Evolutionary conservation across 2,888 invertebrate genomes (phyloP).

Genomic region (Luffia ferchaultella): DNA sequence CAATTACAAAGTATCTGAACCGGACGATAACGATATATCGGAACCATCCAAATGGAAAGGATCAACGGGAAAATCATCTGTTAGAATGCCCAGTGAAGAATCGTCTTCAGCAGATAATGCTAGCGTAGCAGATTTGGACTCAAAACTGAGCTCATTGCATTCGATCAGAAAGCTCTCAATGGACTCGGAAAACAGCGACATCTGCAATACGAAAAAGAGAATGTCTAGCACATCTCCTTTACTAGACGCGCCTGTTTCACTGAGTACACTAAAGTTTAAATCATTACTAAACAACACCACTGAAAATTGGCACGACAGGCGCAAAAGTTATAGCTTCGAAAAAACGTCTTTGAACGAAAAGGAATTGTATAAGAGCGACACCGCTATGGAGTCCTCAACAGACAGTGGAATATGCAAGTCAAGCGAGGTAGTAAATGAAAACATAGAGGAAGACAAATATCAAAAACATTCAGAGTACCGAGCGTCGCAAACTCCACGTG

Average conservation of each 20-base stretch:
- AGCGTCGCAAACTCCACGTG: conserved; percentile 25
- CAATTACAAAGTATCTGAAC: conserved; percentile 57
- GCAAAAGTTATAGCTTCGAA: conserved; percentile 81
- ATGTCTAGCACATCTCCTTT: conserved; percentile 37
- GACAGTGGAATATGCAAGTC: conserved; percentile 81
- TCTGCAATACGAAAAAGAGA: conserved; percentile 24
- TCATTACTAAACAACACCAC: conserved; percentile 44
- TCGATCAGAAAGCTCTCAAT: conserved; percentile 38
- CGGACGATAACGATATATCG: conserved; percentile 63
- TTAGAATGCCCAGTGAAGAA: conserved; percentile 72
- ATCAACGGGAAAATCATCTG: conserved; percentile 69
- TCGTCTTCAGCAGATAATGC: conserved; percentile 51
- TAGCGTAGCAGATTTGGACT: conserved; percentile 50
- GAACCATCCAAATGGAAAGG: conserved; percentile 72
- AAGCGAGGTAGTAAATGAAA: conserved; percentile 67
- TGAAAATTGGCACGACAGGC: conserved; percentile 76
- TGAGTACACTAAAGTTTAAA: conserved; percentile 53
- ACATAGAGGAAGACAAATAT: conserved; percentile 23
- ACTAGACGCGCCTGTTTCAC: conserved; percentile 37
- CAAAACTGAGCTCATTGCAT: conserved; percentile 23
- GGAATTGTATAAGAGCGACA: conserved; percentile 42
- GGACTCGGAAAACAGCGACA: conserved; percentile 43
- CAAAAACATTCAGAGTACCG: conserved; percentile 24
- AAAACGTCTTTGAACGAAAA: conserved; percentile 43
- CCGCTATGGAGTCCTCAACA: conserved; percentile 76